Base-by-base conservation (phyloP, 2,888 invertebrate genomes). In the Conchocele bisecta region DNA sequence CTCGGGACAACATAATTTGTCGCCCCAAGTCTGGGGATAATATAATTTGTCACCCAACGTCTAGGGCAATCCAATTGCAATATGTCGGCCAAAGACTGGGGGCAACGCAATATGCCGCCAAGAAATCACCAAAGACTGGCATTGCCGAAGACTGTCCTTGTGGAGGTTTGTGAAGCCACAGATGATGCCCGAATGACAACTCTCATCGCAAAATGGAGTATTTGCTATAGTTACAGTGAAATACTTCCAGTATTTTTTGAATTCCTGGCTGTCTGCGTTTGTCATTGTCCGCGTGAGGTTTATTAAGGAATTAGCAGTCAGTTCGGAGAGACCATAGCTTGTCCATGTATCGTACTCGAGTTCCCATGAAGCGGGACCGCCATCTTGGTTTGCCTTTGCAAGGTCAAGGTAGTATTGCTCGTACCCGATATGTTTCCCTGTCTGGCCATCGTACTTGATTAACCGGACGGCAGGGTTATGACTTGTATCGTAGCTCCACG, bases 381-480 rank as follows among this genome's bases (percentile, higher is more conserved):
- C 93, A 74, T 92, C 92, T 46, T 86, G 84, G 83, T 93, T 93
- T 75, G 93, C 93, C n/a, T 94, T 93, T 11, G 84, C 86, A 85
- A 97, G 92, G 92, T 97, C 96, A 90, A 97, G 92, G 92, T 95
- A 97, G 91, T 95, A 97, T 92, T 97, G 97, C 22, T 95, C 95
- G 92, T 96, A 96, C 92, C 97, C 96, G 89, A 96, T 92, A 70
- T 97, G 95, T 35, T 44, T 17, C 26, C 75, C 74, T 22, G 84
- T 84, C 0, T 58, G 56, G 77, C 95, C 95, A 91, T 97, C 96
- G 91, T 97, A 97, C 92, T 96, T 96, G 92, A 97, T 96, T 44
- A 97, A 94, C 75, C 97, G 93, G 71, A 97, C 92, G 39, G 96
- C 97, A 3, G 97, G 97, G 92, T 97, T 97, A 88, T 97, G 96